phyloP scores from a whole-genome alignment of 2,797 vertebrate species.

The Acanthopagrus latus region DNA sequence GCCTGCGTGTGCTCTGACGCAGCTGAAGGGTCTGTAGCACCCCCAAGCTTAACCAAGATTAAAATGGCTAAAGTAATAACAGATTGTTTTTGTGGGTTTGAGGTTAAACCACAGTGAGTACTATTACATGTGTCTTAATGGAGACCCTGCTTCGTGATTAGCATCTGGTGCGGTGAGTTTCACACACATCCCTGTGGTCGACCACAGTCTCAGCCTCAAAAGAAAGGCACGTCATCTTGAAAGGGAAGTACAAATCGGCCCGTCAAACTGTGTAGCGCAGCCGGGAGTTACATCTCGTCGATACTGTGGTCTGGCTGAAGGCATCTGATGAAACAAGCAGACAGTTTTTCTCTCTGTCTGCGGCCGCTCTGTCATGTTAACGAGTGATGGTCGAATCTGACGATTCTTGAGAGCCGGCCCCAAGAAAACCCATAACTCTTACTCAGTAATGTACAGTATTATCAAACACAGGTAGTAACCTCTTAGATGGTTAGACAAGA shows the following conservation, averaged over 20 bases:
- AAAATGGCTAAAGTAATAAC: slow-evolving; percentile 23
- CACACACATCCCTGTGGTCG: slow-evolving; percentile 46
- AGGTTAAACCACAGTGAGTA: slow-evolving; percentile 22
- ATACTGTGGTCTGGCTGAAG: slow-evolving; percentile 53
- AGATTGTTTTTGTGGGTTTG: slow-evolving; percentile 7
- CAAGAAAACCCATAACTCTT: background rate
- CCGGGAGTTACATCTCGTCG: slow-evolving; percentile 46
- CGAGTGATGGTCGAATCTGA: background rate
- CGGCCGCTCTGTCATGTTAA: background rate
- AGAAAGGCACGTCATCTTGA: slow-evolving; percentile 24
- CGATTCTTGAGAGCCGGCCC: background rate
- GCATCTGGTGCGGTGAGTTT: slow-evolving; percentile 22
- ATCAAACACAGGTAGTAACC: background rate
- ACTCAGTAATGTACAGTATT: background rate
- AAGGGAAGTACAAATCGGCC: slow-evolving; percentile 17
- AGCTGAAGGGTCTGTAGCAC: background rate
- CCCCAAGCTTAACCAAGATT: slow-evolving; percentile 17
- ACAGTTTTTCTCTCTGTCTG: background rate
- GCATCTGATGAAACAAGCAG: slow-evolving; percentile 21
- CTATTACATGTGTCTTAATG: background rate
- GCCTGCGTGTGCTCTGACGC: background rate
- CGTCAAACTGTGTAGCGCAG: slow-evolving; percentile 11
- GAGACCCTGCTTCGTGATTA: slow-evolving; percentile 18
- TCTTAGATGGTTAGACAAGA: background rate
- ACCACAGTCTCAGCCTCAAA: slow-evolving; percentile 50